phyloP scores from a whole-genome alignment of 1,140 invertebrate genomes.

The Steinernema feltiae region DNA sequence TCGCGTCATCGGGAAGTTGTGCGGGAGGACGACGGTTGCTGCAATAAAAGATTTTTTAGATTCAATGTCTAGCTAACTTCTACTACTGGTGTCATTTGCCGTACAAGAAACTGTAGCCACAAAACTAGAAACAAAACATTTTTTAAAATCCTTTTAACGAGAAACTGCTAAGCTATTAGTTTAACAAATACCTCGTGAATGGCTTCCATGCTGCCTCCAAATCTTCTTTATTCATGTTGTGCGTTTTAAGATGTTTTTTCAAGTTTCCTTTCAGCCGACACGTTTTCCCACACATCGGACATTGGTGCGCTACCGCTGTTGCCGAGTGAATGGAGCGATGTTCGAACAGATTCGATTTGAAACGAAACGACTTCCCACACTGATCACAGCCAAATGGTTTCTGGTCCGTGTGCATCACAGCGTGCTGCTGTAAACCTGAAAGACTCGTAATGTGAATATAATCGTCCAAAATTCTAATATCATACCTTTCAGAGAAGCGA shows the following conservation, averaged over 20 bases:
- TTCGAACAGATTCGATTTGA: conserved; percentile 71
- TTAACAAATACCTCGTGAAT: conserved; percentile 42
- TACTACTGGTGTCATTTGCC: no score
- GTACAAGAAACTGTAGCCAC: no score
- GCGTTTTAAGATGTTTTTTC: conserved; percentile 49
- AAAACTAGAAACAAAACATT: no score
- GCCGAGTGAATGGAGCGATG: conserved; percentile 72
- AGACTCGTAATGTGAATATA: neutral
- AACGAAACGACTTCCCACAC: conserved; percentile 67
- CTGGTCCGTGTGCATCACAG: conserved; percentile 64
- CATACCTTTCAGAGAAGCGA: conserved; percentile 56
- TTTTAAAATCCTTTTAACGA: no score
- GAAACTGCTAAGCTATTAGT: neutral
- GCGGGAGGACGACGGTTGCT: conserved; percentile 57
- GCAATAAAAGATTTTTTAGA: no score
- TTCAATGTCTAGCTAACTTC: no score
- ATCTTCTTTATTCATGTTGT: conserved; percentile 46
- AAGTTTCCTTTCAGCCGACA: conserved; percentile 29
- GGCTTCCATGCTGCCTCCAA: conserved; percentile 50
- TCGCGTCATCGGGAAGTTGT: conserved; percentile 56
- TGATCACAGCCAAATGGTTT: conserved; percentile 66
- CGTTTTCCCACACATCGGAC: conserved; percentile 33
- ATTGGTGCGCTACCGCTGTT: conserved; percentile 18
- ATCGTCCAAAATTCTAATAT: conserved; percentile 3
- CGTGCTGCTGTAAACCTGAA: conserved; percentile 43